Evolutionary conservation across 2,888 invertebrate species (phyloP).

Genomic region (Erebia aethiops): DNA sequence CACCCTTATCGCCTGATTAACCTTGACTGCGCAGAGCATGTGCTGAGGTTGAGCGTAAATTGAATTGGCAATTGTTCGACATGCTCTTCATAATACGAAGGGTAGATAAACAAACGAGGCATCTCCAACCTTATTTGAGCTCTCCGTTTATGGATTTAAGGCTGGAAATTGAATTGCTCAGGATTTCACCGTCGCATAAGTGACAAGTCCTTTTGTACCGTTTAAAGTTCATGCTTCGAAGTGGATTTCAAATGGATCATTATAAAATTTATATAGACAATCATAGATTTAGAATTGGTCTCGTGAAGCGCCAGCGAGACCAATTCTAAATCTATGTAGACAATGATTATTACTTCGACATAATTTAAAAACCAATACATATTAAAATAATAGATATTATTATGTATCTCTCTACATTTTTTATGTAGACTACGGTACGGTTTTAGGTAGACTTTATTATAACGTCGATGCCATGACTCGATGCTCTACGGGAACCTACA

Average conservation of each 20-base stretch:
- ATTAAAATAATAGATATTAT: too few species aligned
- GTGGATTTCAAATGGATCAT: not conserved
- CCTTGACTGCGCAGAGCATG: slow-evolving; percentile 23
- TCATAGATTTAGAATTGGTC: too few species aligned
- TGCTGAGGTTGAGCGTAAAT: slow-evolving; percentile 31
- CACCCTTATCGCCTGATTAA: slow-evolving; percentile 25
- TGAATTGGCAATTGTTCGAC: slow-evolving; percentile 33
- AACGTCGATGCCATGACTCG: too few species aligned
- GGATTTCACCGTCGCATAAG: slow-evolving; percentile 1
- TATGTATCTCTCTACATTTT: too few species aligned
- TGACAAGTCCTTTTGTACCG: slow-evolving; percentile 18
- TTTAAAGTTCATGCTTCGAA: slow-evolving; percentile 2
- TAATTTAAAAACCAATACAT: too few species aligned
- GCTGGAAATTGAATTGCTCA: not conserved
- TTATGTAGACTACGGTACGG: too few species aligned
- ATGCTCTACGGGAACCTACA: too few species aligned
- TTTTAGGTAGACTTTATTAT: not conserved
- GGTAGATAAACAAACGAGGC: slow-evolving; percentile 25
- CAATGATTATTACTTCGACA: too few species aligned
- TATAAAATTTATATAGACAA: too few species aligned
- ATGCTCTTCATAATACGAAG: slow-evolving; percentile 22
- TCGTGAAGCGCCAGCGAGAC: too few species aligned
- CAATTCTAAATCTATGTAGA: too few species aligned
- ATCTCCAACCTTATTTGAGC: not conserved
- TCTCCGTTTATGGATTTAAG: not conserved